Evolutionary conservation across 1,140 invertebrate species (phyloP), one percentile per base, ranked within the genome.

Genomic region (Drosophila melanica): DNA sequence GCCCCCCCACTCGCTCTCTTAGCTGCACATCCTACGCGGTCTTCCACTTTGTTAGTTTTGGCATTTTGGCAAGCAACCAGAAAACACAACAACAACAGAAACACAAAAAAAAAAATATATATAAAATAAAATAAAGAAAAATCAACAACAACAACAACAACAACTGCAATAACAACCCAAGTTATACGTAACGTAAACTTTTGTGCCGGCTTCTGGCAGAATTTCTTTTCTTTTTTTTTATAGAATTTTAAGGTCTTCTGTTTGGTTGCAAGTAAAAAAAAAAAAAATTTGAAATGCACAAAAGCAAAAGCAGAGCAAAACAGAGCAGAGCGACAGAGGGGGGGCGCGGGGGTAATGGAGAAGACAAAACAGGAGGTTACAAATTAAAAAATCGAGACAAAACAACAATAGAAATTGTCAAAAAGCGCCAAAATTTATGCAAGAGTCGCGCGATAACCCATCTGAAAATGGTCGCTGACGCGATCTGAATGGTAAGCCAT

Each of bases 141-240:
- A 45, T 5, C 10, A 55, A 57, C 35, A 59, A 59, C 59, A 70
- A 74, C 80, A 23, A 23, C 20, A 23, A 23, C 20, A 23, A 23
- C 20, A 3, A 51, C 45, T 60, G 67, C 64, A 67, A 58, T 14
- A 60, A 78, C 78, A 89, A 89, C 55, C 79, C 72, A 79, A 82
- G 78, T 84, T 72, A 72, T 71, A 85, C 80, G 76, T 65, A 82
- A 82, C 66, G 50, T 73, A 77, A 89, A 76, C 71, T 81, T 78
- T 78, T 65, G 53, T 67, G 58, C 50, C 44, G 53, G 51, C 53
- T 39, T 65, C 68, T 71, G 60, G 35, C 51, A 51, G 53, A 78
- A 68, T 72, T 59, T 50, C 62, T 68, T 58, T 67, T 27, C 3
- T 20, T 45, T 45, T 51, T 58, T 45, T 59, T 59, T 64, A 75